These are phyloP conservation scores for Hedya salicella DNA, from an alignment of 2,888 invertebrate species.

Conservation along the genomic window DNA sequence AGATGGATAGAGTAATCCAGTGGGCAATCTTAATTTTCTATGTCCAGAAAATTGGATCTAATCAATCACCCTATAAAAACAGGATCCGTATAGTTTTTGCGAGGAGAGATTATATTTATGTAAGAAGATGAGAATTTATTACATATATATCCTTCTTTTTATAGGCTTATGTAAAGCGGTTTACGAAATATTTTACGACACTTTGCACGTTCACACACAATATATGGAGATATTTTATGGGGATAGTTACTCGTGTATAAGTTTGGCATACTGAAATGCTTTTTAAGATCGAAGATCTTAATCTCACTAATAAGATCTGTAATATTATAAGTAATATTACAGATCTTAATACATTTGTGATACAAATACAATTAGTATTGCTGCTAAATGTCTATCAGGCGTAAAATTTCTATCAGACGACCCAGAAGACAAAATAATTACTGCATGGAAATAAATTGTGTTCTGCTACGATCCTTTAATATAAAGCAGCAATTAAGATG, in stretches of 20 bases:
- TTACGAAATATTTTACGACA: neutral
- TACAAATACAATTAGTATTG: no score
- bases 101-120: constrained; percentile 14
- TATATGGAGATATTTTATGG: neutral
- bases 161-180: neutral
- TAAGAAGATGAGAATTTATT: constrained; percentile 18
- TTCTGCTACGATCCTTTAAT: no score
- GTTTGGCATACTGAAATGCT: neutral
- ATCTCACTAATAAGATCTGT: no score
- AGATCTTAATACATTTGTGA: no score
- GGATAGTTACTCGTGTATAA: neutral
- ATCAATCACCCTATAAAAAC: constrained; percentile 48
- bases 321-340: no score
- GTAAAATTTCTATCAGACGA: no score
- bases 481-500: no score
- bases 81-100: constrained; percentile 39
- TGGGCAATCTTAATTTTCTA: constrained; percentile 44
- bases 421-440: no score
- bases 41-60: constrained; percentile 26
- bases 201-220: neutral
- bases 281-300: neutral
- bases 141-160: neutral
- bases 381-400: no score
- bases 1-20: constrained; percentile 43
- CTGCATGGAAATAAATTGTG: no score